Evolutionary conservation across 1,140 invertebrate genomes (phyloP).

Genomic region (Antheraea mylitta): DNA sequence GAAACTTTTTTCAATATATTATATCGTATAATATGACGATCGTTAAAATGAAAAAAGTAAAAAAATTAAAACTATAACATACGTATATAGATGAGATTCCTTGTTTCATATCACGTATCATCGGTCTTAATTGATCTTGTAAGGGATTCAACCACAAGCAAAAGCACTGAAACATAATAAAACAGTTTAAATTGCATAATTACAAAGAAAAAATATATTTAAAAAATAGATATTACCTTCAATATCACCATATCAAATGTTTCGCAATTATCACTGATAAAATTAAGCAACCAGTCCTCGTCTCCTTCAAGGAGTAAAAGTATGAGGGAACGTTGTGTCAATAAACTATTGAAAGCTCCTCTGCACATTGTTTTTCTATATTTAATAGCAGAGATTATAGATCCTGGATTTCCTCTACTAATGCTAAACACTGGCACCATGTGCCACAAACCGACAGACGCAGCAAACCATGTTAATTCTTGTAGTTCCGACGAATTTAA

Average conservation of each 20-base stretch:
- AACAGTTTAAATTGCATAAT: neutral
- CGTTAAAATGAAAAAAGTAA: neutral
- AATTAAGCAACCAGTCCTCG: slow-evolving; percentile 64
- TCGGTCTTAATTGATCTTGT: slow-evolving; percentile 60
- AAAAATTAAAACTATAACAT: slow-evolving; percentile 28
- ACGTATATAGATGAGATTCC: slow-evolving; percentile 65
- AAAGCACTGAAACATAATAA: slow-evolving; percentile 46
- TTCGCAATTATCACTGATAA: slow-evolving; percentile 53
- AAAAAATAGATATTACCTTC: slow-evolving; percentile 41
- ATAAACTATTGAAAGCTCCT: slow-evolving; percentile 49
- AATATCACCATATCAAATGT: slow-evolving; percentile 58
- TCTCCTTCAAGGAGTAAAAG: slow-evolving; percentile 62
- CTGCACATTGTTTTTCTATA: slow-evolving; percentile 47
- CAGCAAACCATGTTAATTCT: slow-evolving; percentile 51
- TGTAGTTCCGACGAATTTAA: slow-evolving; percentile 43
- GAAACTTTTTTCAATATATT: no score
- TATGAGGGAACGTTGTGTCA: slow-evolving; percentile 36
- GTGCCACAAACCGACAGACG: slow-evolving; percentile 59
- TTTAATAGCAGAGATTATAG: slow-evolving; percentile 52
- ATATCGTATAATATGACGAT: no score
- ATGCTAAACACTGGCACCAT: slow-evolving; percentile 59
- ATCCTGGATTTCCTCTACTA: slow-evolving; percentile 45
- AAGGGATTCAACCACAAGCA: slow-evolving; percentile 66
- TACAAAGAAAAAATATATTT: neutral
- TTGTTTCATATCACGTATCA: slow-evolving; percentile 67